Conservation (phyloP, 2,888 invertebrate genomes). For the Ellobium chinense region DNA sequence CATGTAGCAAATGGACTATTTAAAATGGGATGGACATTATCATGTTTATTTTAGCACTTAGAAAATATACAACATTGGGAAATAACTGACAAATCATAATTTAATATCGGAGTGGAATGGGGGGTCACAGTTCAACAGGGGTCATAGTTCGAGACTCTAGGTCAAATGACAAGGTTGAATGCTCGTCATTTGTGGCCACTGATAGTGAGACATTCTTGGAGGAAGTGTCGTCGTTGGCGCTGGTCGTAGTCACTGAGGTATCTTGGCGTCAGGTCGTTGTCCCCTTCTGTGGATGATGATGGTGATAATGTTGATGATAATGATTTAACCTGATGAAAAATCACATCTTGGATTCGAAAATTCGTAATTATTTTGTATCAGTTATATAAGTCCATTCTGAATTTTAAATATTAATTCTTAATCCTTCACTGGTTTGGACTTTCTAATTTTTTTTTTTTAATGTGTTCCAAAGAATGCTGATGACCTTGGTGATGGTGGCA, state of each 20-base stretch:
- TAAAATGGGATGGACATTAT: no score
- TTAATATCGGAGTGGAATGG: background rate
- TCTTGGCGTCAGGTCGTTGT: background rate
- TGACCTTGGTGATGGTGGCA: no score
- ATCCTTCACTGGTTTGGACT: no score
- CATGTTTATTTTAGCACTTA: no score
- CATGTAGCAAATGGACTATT: no score
- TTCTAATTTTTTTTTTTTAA: no score
- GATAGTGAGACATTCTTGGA: background rate
- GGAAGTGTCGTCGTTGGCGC: background rate
- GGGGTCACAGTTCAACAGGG: background rate
- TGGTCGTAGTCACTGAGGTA: background rate
- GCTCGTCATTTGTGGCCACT: background rate
- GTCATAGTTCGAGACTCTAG: background rate
- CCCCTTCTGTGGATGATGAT: background rate
- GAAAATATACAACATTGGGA: no score
- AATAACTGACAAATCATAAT: background rate
- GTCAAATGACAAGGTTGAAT: background rate
- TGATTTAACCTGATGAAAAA: background rate
- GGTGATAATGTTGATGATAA: background rate
- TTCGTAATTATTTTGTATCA: no score
- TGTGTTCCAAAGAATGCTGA: no score
- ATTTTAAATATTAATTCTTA: no score
- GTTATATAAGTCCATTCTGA: no score
- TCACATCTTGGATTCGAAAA: no score